Evolutionary conservation across 2,797 vertebrate genomes (phyloP), one percentile per base, ranked within the genome.

Genomic region (Enteromius radiatus): DNA sequence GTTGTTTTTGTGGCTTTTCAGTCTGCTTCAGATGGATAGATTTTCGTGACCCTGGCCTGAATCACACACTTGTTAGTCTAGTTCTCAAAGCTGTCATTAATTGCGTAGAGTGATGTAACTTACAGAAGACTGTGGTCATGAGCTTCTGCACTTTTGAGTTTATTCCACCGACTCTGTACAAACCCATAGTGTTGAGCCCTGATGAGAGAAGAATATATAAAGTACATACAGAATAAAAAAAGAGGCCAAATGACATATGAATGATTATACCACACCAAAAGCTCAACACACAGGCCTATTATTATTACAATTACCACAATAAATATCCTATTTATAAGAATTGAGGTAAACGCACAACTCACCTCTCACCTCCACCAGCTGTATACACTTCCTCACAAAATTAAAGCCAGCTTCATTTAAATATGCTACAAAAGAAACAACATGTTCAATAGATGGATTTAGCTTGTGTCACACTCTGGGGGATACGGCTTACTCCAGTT

Each of bases 121-220:
- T 95, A 99, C 98, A 97, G 91, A 99, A 99, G 64, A 96, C 91
- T 1, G 97, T 96, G 52, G 94, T 96, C 97, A 99, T 98, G 86
- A 99, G 93, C 89, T 97, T 98, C 91, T 99, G 97, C 1, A 99
- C 98, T 91, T 98, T 99, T 47, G 97, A 99, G 90, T 98, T 99
- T 71, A 99, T 98, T 1, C 98, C 98, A 84, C 97, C 97, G 81
- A 98, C 97, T 90, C 98, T 95, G 92, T 99, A 99, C n/a, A 99
- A 93, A 0, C 98, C 98, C 92, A 97, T 93, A 61, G 96, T 96
- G 67, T 94, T 97, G 85, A 99, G 96, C 33, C 97, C 98, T 99
- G 67, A 19, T 59, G 49, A 69, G 36, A 65, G 41, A 1, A 56
- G 38, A 56, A 56, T 28, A 21, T 2, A 76, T 6, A 15, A 19